Conservation (phyloP, 2,113 vertebrate species). For the Notechis scutatus region DNA sequence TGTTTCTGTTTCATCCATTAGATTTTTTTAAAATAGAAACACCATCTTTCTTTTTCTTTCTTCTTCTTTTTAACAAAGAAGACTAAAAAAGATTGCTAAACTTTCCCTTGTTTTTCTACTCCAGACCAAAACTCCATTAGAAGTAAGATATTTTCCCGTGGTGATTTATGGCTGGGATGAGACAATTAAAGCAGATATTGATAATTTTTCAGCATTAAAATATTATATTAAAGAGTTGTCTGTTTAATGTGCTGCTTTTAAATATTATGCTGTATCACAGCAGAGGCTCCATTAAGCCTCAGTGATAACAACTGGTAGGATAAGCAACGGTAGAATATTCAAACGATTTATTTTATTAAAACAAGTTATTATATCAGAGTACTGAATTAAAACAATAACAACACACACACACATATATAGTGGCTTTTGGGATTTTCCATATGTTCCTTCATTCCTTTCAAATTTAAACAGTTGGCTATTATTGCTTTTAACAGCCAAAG, state of each 20-base stretch:
- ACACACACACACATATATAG: constrained; percentile 2
- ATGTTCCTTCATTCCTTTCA: background rate
- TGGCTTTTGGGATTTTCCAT: background rate
- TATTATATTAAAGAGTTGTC: constrained; percentile 30
- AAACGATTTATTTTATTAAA: constrained; percentile 21
- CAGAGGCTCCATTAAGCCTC: constrained; percentile 14
- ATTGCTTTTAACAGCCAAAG: background rate
- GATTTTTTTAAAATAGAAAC: background rate
- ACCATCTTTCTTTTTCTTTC: background rate
- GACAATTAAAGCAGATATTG: constrained; percentile 2
- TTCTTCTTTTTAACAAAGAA: background rate
- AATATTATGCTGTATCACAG: constrained; percentile 8
- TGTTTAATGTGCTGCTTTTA: constrained; percentile 41
- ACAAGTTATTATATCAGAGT: background rate
- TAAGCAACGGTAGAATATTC: constrained; percentile 25
- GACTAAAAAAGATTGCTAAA: background rate
- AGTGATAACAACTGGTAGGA: background rate
- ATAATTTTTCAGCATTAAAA: constrained; percentile 28
- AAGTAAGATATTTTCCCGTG: background rate
- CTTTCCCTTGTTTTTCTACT: constrained; percentile 20
- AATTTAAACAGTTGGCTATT: background rate
- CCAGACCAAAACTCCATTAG: constrained; percentile 3
- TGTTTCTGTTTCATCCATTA: constrained; percentile 2
- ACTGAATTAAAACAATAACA: constrained; percentile 9
- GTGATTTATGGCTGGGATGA: background rate